Evolutionary conservation across 1,140 invertebrate species (phyloP).

Genomic region (Paramacrobiotus metropolitanus): DNA sequence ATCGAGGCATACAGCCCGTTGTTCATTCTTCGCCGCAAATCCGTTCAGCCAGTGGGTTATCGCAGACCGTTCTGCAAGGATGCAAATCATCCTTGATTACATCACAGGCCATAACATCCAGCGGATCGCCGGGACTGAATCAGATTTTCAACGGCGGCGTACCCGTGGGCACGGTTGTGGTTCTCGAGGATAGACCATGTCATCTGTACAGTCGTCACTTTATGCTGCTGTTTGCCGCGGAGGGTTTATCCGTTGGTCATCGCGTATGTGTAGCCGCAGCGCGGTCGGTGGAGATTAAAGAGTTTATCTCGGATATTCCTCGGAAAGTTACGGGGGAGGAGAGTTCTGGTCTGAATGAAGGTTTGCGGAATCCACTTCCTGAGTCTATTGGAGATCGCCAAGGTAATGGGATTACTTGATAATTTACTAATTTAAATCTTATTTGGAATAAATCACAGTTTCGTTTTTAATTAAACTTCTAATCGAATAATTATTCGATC

Average conservation of each 20-base stretch:
- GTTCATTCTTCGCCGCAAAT: neutral
- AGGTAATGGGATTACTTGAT: neutral
- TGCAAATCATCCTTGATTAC: neutral
- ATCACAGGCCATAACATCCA: neutral
- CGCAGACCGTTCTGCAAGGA: no score
- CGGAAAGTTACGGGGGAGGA: neutral
- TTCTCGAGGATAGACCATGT: neutral
- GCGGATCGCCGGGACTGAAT: neutral
- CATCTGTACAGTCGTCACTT: neutral
- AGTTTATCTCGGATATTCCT: neutral
- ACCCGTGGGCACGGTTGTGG: neutral
- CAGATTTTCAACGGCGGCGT: neutral
- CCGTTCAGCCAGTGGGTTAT: no score
- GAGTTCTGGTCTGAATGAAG: neutral
- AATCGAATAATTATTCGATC: no score
- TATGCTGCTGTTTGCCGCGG: neutral
- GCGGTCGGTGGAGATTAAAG: neutral
- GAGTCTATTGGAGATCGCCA: no score
- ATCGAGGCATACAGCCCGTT: no score
- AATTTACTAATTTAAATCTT: neutral
- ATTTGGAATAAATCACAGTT: no score
- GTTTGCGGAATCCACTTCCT: neutral
- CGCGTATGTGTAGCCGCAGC: neutral
- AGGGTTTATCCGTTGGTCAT: neutral
- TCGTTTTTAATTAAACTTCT: no score